Percentiles rank a stretch among this genome's conserved stretches.
Evolutionary conservation across 2,797 vertebrate genomes (phyloP).

Genomic region (Anguilla anguilla): DNA sequence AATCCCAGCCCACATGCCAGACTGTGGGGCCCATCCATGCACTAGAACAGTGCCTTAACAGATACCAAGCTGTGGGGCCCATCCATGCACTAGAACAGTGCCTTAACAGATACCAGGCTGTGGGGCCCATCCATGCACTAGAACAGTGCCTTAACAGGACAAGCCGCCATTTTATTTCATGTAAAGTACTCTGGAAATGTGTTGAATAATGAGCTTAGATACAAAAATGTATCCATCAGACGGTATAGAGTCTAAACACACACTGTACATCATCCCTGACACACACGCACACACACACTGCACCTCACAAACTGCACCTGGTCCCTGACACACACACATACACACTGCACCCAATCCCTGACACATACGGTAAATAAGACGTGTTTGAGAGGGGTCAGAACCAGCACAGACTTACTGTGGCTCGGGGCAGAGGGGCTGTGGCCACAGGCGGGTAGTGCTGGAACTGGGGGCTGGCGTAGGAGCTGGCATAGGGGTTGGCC

Average conservation of each 20-base stretch:
- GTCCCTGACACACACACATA: background rate
- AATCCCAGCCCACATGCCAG: no score
- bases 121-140: no score
- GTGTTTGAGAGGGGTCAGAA: no score
- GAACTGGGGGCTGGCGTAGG: conserved; percentile 49
- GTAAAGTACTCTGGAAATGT: no score
- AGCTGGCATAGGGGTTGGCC: conserved; percentile 53
- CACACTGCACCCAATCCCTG: background rate
- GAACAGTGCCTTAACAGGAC: no score
- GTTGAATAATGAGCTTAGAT: no score
- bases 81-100: conserved; percentile 52
- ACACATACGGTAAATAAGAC: no score
- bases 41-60: no score
- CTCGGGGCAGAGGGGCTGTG: conserved; percentile 10
- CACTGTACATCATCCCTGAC: conserved; percentile 73
- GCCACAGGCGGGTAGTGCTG: conserved; percentile 42
- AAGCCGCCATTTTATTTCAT: no score
- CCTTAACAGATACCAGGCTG: conserved; percentile 30
- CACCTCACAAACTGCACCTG: conserved; percentile 58
- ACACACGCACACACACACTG: conserved; percentile 69
- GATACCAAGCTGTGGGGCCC: no score
- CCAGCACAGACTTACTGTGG: conserved; percentile 32
- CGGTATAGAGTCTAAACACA: conserved; percentile 47
- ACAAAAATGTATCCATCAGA: no score
- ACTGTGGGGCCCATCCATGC: no score